Percentiles rank a stretch among this genome's conserved stretches.
These are phyloP conservation scores for Ceraclea dissimilis DNA, from an alignment of 2,888 invertebrate species.

Conservation along the genomic window DNA sequence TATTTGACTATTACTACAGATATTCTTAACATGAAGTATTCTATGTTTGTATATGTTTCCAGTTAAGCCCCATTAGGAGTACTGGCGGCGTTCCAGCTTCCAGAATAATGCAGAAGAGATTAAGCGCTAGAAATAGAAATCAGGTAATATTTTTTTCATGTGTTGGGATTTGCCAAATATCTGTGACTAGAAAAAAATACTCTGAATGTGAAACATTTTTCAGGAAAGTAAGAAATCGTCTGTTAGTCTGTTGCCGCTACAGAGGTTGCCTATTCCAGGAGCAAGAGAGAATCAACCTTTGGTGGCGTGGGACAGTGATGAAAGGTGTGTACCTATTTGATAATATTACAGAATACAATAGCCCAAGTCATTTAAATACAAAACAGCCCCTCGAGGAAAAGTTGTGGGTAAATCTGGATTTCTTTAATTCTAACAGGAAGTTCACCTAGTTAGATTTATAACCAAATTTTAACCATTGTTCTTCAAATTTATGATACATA, in stretches of 20 bases:
- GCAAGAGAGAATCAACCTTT: constrained; percentile 48
- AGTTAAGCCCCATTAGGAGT: constrained; percentile 15
- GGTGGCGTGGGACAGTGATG: constrained; percentile 52
- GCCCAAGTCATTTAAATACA: no score
- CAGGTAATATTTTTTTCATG: constrained; percentile 14
- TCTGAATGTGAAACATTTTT: neutral
- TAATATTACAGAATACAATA: no score
- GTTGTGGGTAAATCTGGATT: no score
- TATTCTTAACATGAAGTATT: no score
- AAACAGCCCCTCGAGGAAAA: no score
- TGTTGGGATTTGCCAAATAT: no score
- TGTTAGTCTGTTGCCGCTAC: constrained; percentile 40
- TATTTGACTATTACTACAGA: no score
- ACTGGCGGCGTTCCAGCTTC: constrained; percentile 15
- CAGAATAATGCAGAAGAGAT: constrained; percentile 19
- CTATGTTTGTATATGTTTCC: neutral
- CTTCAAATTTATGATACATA: no score
- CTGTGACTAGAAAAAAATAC: no score
- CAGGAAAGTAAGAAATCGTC: constrained; percentile 37
- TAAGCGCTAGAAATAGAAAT: constrained; percentile 22
- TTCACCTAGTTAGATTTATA: no score
- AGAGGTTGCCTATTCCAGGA: constrained; percentile 42
- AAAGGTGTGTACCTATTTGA: constrained; percentile 34
- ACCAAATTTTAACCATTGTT: no score
- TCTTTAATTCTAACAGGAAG: no score